Base-by-base conservation (phyloP, 2,797 vertebrate genomes). In the Scarus forsteni region DNA sequence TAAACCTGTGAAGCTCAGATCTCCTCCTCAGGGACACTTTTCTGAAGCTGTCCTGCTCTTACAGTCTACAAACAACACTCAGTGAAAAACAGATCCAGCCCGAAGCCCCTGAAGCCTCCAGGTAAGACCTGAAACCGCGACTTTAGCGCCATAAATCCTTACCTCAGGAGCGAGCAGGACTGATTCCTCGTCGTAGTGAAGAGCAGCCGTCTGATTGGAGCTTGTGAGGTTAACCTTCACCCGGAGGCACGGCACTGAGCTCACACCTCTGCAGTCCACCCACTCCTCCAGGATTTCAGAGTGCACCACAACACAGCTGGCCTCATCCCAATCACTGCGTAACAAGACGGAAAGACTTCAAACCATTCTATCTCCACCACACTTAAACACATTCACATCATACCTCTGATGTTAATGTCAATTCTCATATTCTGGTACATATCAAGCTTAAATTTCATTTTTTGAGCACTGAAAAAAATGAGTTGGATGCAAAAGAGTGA, bases 111-210 rank as follows among this genome's bases (percentile, higher is more conserved):
- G n/a, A 55, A 62, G 38, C 71, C 35, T 0, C 27, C 14, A 45
- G 50, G 11, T 49, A 14, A 51, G 59, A 62, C 27, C 8, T 15
- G n/a, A 60, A 75, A 66, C 45, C 52, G 57, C 13, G 49, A 79
- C 45, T 40, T 55, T 16, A 48, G 9, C 9, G 40, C n/a, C 46
- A 36, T n/a, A 34, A 60, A 40, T 43, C 36, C 73, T 54, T 93
- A 96, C 96, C 94, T 96, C 89, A n/a, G 89, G 82, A 52, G 81
- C 81, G 6, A 84, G 80, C 66, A 93, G 82, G 46, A 94, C 66
- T 0, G 92, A 88, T 40, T 95, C 94, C 69, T 96, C 95, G 19
- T 96, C 92, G 6, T 92, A 93, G 81, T 93, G 94, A 13, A 97
- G 92, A 9, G 88, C 77, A 50, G 84, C 86, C 19, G 68, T 88